These are phyloP conservation scores for Agrilus biguttatus DNA, from an alignment of 2,888 invertebrate species.

Conservation along the genomic window DNA sequence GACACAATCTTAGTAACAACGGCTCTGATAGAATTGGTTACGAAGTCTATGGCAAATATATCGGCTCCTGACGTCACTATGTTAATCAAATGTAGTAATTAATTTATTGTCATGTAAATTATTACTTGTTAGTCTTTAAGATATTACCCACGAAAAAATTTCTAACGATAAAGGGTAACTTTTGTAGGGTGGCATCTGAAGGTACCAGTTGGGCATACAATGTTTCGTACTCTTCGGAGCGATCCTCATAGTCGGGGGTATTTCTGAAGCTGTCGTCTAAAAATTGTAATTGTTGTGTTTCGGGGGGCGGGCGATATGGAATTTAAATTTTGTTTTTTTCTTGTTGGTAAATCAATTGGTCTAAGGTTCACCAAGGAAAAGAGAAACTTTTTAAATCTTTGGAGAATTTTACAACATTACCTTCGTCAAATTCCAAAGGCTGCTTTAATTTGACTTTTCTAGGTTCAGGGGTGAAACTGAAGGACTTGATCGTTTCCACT, in stretches of 20 bases:
- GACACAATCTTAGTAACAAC: conserved; percentile 7
- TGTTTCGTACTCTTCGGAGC: conserved; percentile 19
- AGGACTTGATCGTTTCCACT: conserved; percentile 31
- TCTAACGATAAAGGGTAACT: conserved; percentile 35
- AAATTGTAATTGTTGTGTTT: too few relatives aligned
- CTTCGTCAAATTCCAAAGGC: conserved; percentile 9
- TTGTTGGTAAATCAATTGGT: too few relatives aligned
- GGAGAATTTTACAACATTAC: conserved; percentile 3
- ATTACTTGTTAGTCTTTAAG: too few relatives aligned
- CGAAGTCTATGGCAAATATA: conserved; percentile 36
- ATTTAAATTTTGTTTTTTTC: not conserved
- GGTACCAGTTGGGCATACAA: conserved; percentile 26
- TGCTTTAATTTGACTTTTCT: conserved; percentile 12
- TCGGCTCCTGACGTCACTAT: conserved; percentile 34
- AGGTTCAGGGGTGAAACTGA: conserved; percentile 33
- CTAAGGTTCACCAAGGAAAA: too few relatives aligned
- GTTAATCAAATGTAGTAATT: conserved; percentile 1
- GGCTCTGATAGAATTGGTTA: conserved; percentile 31
- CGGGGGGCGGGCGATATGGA: too few relatives aligned
- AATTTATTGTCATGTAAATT: too few relatives aligned
- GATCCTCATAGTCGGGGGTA: conserved; percentile 12
- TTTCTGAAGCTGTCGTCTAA: not conserved
- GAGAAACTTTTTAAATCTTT: too few relatives aligned
- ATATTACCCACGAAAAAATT: conserved; percentile 43
- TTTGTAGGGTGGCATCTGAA: conserved; percentile 34